Conservation (phyloP, 2,888 invertebrate species). For the Gari tellinella region DNA sequence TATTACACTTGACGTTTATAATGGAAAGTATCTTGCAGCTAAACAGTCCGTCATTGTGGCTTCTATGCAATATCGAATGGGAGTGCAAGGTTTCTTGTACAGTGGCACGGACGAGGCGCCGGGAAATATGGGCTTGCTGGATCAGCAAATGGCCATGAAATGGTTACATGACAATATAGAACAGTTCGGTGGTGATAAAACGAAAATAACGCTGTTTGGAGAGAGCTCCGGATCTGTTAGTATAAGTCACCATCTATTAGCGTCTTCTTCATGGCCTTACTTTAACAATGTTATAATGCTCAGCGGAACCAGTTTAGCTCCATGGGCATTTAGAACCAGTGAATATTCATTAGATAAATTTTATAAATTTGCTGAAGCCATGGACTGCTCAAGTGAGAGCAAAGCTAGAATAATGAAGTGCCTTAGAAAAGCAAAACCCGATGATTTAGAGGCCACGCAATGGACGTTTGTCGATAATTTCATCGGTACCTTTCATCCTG, state of each 20-base stretch:
- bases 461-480: constrained; percentile 38
- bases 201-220: constrained; percentile 74
- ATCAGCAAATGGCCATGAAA: constrained; percentile 95
- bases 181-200: constrained; percentile 75
- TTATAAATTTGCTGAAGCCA: constrained; percentile 86
- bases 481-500: constrained; percentile 85
- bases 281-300: constrained; percentile 75
- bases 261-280: constrained; percentile 65
- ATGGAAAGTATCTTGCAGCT: constrained; percentile 90
- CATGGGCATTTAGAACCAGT: constrained; percentile 62
- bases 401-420: constrained; percentile 58
- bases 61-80: constrained; percentile 95
- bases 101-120: constrained; percentile 91
- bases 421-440: constrained; percentile 52
- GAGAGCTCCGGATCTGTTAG: constrained; percentile 78
- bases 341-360: constrained; percentile 86
- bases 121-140: constrained; percentile 96
- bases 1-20: constrained; percentile 88
- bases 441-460: constrained; percentile 50
- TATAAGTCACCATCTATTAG: constrained; percentile 72
- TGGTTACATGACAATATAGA: constrained; percentile 96
- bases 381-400: constrained; percentile 58
- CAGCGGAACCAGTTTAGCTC: constrained; percentile 67
- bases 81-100: constrained; percentile 97
- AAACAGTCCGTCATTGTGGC: constrained; percentile 96